Percentiles rank a stretch among this genome's conserved stretches.
These are phyloP conservation scores for Gobius niger DNA, from an alignment of 2,113 vertebrate genomes.

Conservation along the genomic window DNA sequence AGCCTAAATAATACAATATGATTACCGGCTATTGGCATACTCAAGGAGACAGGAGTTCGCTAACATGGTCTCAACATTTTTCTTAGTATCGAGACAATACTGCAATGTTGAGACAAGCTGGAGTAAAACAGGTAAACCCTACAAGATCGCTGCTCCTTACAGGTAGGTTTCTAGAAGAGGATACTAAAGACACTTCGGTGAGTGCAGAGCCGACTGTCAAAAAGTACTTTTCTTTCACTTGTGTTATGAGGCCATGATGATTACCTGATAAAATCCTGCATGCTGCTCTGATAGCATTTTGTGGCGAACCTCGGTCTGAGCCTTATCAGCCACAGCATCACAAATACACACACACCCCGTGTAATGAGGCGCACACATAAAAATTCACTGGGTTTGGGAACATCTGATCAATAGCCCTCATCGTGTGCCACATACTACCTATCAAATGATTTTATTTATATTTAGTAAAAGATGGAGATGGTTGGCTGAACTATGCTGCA, in stretches of 20 bases:
- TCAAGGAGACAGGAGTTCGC: too few species aligned
- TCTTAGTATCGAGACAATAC: too few species aligned
- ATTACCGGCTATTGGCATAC: too few species aligned
- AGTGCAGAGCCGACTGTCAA: neutral
- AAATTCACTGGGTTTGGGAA: neutral
- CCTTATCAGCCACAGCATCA: conserved; percentile 27
- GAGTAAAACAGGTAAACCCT: too few species aligned
- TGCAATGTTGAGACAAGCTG: too few species aligned
- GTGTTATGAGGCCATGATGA: neutral
- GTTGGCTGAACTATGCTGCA: neutral
- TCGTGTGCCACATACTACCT: conserved; percentile 13
- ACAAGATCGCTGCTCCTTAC: too few species aligned
- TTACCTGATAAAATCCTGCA: neutral
- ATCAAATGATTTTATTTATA: neutral
- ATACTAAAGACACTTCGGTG: neutral
- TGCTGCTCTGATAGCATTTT: neutral
- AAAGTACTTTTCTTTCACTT: neutral
- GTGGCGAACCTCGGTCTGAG: conserved; percentile 1
- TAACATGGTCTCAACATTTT: too few species aligned
- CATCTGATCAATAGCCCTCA: conserved; percentile 31
- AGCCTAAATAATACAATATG: too few species aligned
- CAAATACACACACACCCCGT: neutral
- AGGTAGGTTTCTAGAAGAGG: too few species aligned
- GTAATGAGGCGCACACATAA: conserved; percentile 4
- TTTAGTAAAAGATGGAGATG: neutral